Conservation (phyloP, 2,113 vertebrate species). For the Megaceryle torquata region DNA sequence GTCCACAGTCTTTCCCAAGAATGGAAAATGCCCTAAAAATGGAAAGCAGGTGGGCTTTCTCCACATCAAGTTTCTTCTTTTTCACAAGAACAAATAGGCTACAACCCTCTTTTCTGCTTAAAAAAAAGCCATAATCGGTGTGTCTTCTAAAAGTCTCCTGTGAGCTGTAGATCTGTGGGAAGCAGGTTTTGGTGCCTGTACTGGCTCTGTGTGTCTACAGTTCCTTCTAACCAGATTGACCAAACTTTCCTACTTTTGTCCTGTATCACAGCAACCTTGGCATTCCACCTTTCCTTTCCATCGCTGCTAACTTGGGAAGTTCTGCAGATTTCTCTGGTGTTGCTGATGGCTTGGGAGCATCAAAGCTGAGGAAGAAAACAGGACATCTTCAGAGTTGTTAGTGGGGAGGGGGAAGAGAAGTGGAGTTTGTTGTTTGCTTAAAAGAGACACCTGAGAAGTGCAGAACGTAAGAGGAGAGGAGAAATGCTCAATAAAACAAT, state of each 20-base stretch:
- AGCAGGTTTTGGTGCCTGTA: not conserved
- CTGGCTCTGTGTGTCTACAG: not conserved
- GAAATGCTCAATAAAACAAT: not conserved
- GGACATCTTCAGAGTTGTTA: not conserved
- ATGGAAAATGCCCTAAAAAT: slow-evolving; percentile 48
- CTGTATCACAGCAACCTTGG: not conserved
- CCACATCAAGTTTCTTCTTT: not conserved
- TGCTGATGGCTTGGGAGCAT: not conserved
- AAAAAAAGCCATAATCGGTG: not conserved
- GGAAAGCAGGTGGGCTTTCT: slow-evolving; percentile 63
- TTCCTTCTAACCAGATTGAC: not conserved
- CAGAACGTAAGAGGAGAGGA: not conserved
- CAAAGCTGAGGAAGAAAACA: not conserved
- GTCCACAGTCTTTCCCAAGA: slow-evolving; percentile 48
- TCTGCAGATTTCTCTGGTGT: not conserved
- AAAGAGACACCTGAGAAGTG: not conserved
- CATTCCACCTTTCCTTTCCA: not conserved
- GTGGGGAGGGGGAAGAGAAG: not conserved
- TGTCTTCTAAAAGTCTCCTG: not conserved
- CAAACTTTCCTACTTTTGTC: not conserved
- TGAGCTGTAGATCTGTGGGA: not conserved
- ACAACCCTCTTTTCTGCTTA: not conserved
- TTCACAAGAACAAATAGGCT: not conserved
- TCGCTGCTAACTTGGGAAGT: not conserved
- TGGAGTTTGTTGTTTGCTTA: not conserved